These are phyloP conservation scores for Babyrousa celebensis DNA, from an alignment of 2,797 vertebrate species.

Conservation along the genomic window DNA sequence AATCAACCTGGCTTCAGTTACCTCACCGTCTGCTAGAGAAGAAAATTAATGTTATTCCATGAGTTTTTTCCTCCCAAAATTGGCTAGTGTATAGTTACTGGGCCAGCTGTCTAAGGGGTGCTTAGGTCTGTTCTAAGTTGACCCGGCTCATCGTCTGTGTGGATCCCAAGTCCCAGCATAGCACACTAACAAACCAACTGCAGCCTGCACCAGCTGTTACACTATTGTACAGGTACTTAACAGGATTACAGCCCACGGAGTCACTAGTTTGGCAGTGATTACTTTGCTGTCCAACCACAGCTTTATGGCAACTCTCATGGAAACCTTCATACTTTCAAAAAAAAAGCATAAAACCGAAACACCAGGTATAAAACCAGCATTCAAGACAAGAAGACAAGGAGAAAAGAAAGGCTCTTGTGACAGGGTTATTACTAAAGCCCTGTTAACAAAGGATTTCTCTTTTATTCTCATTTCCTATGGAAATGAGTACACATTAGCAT, in stretches of 20 bases:
- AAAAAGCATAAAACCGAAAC: slow-evolving; percentile 44
- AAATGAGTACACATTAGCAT: slow-evolving; percentile 87
- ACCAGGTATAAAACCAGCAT: slow-evolving; percentile 44
- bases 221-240: slow-evolving; percentile 92
- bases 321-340: background rate
- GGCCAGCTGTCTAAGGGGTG: slow-evolving; percentile 91
- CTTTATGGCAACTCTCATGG: slow-evolving; percentile 1
- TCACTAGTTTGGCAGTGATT: slow-evolving; percentile 73
- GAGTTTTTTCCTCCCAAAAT: slow-evolving; percentile 84
- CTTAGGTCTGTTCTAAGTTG: slow-evolving; percentile 85
- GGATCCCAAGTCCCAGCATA: slow-evolving; percentile 72
- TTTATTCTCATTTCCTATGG: slow-evolving; percentile 81
- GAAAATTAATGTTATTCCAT: slow-evolving; percentile 91
- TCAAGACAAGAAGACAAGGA: slow-evolving; percentile 60
- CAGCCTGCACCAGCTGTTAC: slow-evolving; percentile 91
- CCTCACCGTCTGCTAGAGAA: slow-evolving; percentile 91
- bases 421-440: slow-evolving; percentile 73
- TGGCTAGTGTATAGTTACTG: slow-evolving; percentile 89
- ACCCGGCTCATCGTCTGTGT: slow-evolving; percentile 82
- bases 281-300: background rate
- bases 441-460: slow-evolving; percentile 71
- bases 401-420: background rate
- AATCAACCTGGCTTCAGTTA: slow-evolving; percentile 91
- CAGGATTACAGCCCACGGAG: slow-evolving; percentile 89
- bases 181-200: slow-evolving; percentile 73